A percentile compares a stretch with the other conserved stretches of the same genome.
Conservation (phyloP, 1,140 invertebrate species). For the Ctenoplectra terminalis region DNA sequence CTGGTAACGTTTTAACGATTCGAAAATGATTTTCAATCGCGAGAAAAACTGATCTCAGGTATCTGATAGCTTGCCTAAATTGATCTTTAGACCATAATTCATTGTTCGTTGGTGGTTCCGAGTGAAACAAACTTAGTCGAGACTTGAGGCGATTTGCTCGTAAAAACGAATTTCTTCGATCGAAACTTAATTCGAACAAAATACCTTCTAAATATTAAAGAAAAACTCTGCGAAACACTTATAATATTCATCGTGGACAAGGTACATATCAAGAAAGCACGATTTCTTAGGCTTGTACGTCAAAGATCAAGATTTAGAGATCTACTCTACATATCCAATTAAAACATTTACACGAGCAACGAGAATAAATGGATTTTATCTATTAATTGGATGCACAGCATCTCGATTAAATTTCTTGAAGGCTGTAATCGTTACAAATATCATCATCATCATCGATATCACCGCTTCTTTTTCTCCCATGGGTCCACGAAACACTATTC, state of each 20-base stretch:
- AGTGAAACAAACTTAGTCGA: neutral
- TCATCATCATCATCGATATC: slow-evolving; percentile 19
- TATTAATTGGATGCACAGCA: neutral
- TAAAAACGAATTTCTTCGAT: slow-evolving; percentile 25
- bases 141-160: neutral
- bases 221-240: neutral
- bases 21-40: neutral
- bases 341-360: neutral
- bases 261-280: neutral
- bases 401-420: neutral
- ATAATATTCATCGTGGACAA: neutral
- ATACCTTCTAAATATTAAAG: neutral
- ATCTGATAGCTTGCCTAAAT: neutral
- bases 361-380: neutral
- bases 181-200: neutral
- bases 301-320: neutral
- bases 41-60: neutral
- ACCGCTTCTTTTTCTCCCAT: neutral
- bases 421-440: neutral
- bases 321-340: slow-evolving; percentile 8
- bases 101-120: neutral
- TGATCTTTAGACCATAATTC: slow-evolving; percentile 4
- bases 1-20: neutral
- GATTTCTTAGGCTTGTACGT: neutral
- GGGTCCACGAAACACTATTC: neutral